Evolutionary conservation across 2,797 vertebrate species (phyloP).

Genomic region (Sebastes iracundus): DNA sequence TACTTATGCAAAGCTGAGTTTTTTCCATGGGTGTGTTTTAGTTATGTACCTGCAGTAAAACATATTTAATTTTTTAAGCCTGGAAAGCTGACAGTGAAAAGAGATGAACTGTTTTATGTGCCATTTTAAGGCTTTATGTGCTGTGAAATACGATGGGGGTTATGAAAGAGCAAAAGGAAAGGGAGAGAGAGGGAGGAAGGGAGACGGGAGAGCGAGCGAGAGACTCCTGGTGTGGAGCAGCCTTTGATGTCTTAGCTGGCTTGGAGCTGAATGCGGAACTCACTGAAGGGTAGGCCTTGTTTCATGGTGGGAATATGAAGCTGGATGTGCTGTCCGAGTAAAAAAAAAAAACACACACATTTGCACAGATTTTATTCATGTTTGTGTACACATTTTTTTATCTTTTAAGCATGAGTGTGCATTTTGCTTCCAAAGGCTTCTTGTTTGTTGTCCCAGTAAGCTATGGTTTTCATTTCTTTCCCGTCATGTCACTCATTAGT

Average conservation of each 20-base stretch:
- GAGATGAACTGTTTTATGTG: constrained; percentile 89
- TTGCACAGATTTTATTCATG: background rate
- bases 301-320: constrained; percentile 66
- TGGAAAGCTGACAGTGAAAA: constrained; percentile 83
- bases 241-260: constrained; percentile 74
- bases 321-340: constrained; percentile 34
- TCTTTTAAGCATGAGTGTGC: constrained; percentile 28
- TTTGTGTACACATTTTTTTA: constrained; percentile 20
- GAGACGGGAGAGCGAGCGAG: constrained; percentile 43
- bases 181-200: constrained; percentile 44
- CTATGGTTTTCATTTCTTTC: constrained; percentile 6
- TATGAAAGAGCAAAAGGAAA: constrained; percentile 76
- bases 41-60: constrained; percentile 84
- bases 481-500: constrained; percentile 53
- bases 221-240: constrained; percentile 64
- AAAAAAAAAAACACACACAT: background rate
- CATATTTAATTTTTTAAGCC: constrained; percentile 85
- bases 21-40: constrained; percentile 76
- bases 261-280: constrained; percentile 66
- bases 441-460: constrained; percentile 8
- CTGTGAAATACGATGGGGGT: constrained; percentile 83
- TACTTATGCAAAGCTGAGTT: constrained; percentile 57
- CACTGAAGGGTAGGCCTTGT: constrained; percentile 65
- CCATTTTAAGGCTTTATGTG: constrained; percentile 87
- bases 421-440: constrained; percentile 13